Evolutionary conservation across 2,888 invertebrate genomes (phyloP).

Genomic region (Diogma glabrata): DNA sequence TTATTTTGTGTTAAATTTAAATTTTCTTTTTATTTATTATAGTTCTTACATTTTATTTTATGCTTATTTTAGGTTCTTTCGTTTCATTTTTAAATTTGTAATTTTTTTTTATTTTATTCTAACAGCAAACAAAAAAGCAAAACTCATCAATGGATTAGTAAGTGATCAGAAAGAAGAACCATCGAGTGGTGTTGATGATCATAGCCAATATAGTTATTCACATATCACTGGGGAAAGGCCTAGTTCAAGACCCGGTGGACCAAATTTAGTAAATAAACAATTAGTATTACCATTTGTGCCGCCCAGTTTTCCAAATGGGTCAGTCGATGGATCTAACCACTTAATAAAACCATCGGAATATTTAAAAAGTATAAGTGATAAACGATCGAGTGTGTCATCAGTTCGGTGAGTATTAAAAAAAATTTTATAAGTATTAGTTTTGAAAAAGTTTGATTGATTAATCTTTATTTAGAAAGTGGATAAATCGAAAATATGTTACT

Average conservation of each 20-base stretch:
- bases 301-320: conserved; percentile 68
- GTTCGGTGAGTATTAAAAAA: conserved; percentile 32
- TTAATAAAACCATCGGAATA: conserved; percentile 90
- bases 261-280: conserved; percentile 72
- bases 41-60: background rate
- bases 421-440: conserved; percentile 5
- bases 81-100: conserved; percentile 16
- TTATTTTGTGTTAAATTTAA: no score
- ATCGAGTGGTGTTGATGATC: conserved; percentile 6
- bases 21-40: background rate
- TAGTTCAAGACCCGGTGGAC: conserved; percentile 32
- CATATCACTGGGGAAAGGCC: conserved; percentile 21
- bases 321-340: conserved; percentile 58
- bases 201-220: conserved; percentile 27
- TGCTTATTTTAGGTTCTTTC: conserved; percentile 3
- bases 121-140: conserved; percentile 40
- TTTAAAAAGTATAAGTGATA: conserved; percentile 66
- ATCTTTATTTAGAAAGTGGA: no score
- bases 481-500: no score
- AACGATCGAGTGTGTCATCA: conserved; percentile 40
- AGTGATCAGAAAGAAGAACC: conserved; percentile 16
- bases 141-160: conserved; percentile 33
- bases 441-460: no score
- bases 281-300: conserved; percentile 82
- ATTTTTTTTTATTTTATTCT: conserved; percentile 22